These are phyloP conservation scores for Simalia tracyae DNA, from an alignment of 2,797 vertebrate species.

Conservation along the genomic window DNA sequence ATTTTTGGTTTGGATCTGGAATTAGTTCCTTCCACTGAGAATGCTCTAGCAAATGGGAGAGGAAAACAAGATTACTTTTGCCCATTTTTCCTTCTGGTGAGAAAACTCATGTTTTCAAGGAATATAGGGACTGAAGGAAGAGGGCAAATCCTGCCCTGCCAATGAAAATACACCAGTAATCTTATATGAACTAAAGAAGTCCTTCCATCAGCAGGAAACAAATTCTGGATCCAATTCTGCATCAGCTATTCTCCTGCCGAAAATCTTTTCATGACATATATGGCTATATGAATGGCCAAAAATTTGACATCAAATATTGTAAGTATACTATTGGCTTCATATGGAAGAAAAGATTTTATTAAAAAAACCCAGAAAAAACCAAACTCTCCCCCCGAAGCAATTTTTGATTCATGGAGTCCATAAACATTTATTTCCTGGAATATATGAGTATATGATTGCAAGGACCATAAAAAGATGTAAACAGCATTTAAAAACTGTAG, in stretches of 20 bases:
- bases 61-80: not conserved
- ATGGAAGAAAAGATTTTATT: not conserved
- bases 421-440: slow-evolving; percentile 9
- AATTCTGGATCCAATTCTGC: not conserved
- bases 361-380: too few species aligned
- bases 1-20: not conserved
- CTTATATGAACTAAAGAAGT: not conserved
- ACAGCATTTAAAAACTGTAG: not conserved
- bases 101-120: not conserved
- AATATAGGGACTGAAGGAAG: not conserved
- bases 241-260: too few species aligned
- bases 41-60: not conserved
- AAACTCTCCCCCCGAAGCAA: too few species aligned
- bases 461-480: slow-evolving; percentile 11
- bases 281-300: not conserved
- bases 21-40: not conserved
- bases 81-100: not conserved
- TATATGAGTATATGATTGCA: not conserved
- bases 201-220: not conserved
- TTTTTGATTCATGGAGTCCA: not conserved
- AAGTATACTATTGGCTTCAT: not conserved
- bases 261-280: too few species aligned
- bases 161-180: not conserved
- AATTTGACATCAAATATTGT: not conserved
- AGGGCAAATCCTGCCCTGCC: not conserved